Base-by-base conservation (phyloP, 92 coral and sea anemone species). In the Diadumene lineata region DNA sequence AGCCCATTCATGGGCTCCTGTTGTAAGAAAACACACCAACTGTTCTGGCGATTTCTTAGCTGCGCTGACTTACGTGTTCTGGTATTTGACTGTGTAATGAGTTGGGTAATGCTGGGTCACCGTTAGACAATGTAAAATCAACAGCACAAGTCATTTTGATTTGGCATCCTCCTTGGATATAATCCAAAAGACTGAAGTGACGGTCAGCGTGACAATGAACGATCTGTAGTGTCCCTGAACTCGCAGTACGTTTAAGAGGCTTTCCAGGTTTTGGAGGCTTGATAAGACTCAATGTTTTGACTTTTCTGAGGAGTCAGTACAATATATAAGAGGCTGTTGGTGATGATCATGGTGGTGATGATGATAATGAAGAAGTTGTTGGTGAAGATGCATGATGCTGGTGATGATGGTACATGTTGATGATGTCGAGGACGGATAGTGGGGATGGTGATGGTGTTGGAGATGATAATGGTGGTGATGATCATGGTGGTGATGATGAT, bases 81-180 rank as follows among this genome's bases (percentile, higher is more conserved):
- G 81, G 86, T 24, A 34, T 69, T 25, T 57, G 34, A 18, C 86
- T 72, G 79, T 94, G 98, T 43, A 91, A 72, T 6, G 98, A 94
- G 80, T 79, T 74, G 13, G 71, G 68, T 10, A 78, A 77, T 44
- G 83, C 66, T 7, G 98, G 98, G 48, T 84, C 78, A 13, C 98
- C 98, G 55, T 94, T 94, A 18, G 98, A 94, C 70, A 94, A 58
- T 0, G 98, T 94, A 64, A 94, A 94, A 60, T 94, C 98, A 50
- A 94, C 34, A 4, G 97, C 98, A 46, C 96, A 94, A 43, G 85
- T 93, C 70, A 91, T 82, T 74, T 74, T 75, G 66, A 94, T 84
- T 26, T 72, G 43, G 53, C 97, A 94, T 50, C 96, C 96, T 2
- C 98, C 98, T 23, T 94, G 88, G 34, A 91, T 79, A 77, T 80